These are phyloP conservation scores for Semaprochilodus insignis DNA, from an alignment of 2,797 vertebrate genomes.

Conservation along the genomic window DNA sequence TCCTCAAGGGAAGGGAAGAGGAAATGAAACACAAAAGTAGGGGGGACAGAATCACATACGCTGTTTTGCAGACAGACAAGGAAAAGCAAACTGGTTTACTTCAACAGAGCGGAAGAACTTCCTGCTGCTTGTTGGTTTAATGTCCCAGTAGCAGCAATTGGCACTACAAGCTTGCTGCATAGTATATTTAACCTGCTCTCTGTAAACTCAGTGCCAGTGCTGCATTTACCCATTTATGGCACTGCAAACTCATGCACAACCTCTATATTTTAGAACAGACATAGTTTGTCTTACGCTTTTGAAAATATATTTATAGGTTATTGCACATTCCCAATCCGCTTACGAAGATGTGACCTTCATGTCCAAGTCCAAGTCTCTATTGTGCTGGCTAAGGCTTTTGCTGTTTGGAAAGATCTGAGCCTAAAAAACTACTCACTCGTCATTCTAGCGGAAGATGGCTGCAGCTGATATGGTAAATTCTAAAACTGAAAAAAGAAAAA, in stretches of 20 bases:
- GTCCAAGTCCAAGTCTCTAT: too few relatives aligned
- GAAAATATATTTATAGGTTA: too few relatives aligned
- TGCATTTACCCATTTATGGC: too few relatives aligned
- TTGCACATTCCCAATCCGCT: too few relatives aligned
- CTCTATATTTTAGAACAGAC: not conserved
- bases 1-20: conserved; percentile 59
- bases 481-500: too few relatives aligned
- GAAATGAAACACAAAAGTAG: conserved; percentile 55
- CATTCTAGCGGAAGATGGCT: too few relatives aligned
- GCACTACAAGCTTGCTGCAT: not conserved
- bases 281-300: not conserved
- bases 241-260: not conserved
- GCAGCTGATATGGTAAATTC: too few relatives aligned
- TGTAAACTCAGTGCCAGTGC: not conserved
- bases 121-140: conserved; percentile 12
- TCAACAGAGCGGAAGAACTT: conserved; percentile 1
- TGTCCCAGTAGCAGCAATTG: conserved; percentile 4
- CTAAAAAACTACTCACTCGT: too few relatives aligned
- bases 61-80: not conserved
- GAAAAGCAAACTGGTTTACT: conserved; percentile 18
- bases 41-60: conserved; percentile 5
- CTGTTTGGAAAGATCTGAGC: too few relatives aligned
- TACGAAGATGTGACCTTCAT: too few relatives aligned
- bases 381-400: too few relatives aligned
- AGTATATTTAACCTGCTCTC: not conserved